These are phyloP conservation scores for Triplophysa tibetana DNA, from an alignment of 2,113 vertebrate genomes.

Conservation along the genomic window DNA sequence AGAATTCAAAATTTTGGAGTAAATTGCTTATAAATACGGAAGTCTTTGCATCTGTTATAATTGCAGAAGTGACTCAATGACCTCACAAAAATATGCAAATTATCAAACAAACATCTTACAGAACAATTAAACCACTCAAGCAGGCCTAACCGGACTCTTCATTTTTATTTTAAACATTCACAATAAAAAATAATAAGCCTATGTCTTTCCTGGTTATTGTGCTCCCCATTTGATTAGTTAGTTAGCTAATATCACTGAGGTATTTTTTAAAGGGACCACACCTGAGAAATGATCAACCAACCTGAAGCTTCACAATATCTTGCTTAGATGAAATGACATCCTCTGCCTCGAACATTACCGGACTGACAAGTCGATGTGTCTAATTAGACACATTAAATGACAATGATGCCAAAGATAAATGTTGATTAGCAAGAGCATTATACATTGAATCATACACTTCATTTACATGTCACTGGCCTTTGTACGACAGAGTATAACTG, in stretches of 20 bases:
- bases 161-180: not conserved
- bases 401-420: too few relatives aligned
- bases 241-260: not conserved
- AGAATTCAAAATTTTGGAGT: not conserved
- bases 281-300: slow-evolving; percentile 7
- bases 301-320: not conserved
- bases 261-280: not conserved
- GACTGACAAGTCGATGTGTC: not conserved
- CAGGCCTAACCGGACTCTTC: not conserved
- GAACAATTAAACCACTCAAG: not conserved
- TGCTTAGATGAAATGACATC: not conserved
- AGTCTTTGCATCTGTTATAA: not conserved
- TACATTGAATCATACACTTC: too few relatives aligned
- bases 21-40: not conserved
- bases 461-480: too few relatives aligned
- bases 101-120: not conserved
- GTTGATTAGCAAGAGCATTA: too few relatives aligned
- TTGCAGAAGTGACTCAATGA: not conserved
- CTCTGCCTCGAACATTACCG: not conserved
- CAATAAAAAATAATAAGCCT: not conserved
- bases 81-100: not conserved
- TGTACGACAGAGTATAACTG: too few relatives aligned
- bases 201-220: not conserved
- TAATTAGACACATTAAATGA: too few relatives aligned
- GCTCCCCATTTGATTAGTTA: not conserved